phyloP scores from a whole-genome alignment of 2,113 vertebrate genomes.

The Mormoops blainvillei region DNA sequence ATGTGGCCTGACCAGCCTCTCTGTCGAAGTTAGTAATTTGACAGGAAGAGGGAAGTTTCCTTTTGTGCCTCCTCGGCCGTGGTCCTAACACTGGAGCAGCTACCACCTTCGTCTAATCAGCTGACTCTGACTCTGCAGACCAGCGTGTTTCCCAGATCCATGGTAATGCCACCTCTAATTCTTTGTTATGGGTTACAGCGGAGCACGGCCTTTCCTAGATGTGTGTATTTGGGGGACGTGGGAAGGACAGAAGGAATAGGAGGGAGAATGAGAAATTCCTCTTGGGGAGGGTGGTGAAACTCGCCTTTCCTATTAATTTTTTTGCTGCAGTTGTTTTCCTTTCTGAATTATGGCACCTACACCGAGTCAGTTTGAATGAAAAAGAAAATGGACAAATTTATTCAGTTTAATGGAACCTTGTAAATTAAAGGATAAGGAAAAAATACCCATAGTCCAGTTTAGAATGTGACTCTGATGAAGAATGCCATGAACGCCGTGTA shows the following conservation, averaged over 20 bases:
- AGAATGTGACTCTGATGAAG: background rate
- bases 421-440: background rate
- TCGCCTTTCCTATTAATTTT: background rate
- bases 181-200: slow-evolving; percentile 20
- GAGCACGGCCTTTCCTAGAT: background rate
- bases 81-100: slow-evolving; percentile 1
- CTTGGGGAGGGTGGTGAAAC: background rate
- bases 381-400: background rate
- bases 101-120: slow-evolving; percentile 43
- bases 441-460: background rate
- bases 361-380: background rate
- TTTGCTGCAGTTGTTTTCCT: background rate
- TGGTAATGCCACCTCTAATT: background rate
- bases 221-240: background rate
- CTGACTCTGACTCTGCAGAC: background rate
- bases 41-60: slow-evolving; percentile 47
- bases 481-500: background rate
- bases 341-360: background rate
- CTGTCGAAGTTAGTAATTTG: background rate
- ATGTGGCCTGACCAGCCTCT: background rate
- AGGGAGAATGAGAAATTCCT: background rate
- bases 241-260: background rate
- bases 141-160: slow-evolving; percentile 14
- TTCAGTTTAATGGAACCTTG: background rate
- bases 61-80: slow-evolving; percentile 10